Evolutionary conservation across 2,888 invertebrate genomes (phyloP).

Genomic region (Sympetrum striolatum): DNA sequence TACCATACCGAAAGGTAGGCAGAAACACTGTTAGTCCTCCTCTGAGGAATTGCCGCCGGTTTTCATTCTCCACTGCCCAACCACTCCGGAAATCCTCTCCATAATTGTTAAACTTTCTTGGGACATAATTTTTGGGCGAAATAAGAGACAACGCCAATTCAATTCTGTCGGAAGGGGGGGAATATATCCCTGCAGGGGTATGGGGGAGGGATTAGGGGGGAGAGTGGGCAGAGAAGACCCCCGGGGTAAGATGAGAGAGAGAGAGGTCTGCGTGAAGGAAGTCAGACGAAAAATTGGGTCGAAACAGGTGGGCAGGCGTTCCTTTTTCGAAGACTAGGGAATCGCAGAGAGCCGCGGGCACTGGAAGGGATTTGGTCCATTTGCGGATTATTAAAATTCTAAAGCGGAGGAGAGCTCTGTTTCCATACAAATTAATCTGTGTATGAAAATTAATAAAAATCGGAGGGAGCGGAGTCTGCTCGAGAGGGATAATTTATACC

Average conservation of each 20-base stretch:
- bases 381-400: not conserved
- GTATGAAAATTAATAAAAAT: too few relatives aligned
- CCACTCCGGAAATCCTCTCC: not conserved
- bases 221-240: not conserved
- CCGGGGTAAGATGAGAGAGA: not conserved
- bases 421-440: too few relatives aligned
- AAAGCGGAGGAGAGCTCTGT: not conserved
- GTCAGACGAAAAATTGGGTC: conserved; percentile 34
- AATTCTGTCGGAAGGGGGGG: conserved; percentile 15
- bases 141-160: conserved; percentile 30
- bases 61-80: not conserved
- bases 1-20: too few relatives aligned
- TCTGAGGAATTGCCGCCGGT: not conserved
- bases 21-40: too few relatives aligned
- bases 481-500: too few relatives aligned
- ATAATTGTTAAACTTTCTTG: conserved; percentile 31
- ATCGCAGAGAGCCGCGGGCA: not conserved
- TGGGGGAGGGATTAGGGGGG: not conserved
- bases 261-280: conserved; percentile 5
- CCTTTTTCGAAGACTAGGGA: not conserved
- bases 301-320: not conserved
- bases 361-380: not conserved
- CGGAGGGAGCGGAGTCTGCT: too few relatives aligned
- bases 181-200: not conserved
- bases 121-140: conserved; percentile 8